A percentile compares a stretch with the other conserved stretches of the same genome.
These are phyloP conservation scores for Monochamus saltuarius DNA, from an alignment of 1,140 invertebrate genomes.

Conservation along the genomic window DNA sequence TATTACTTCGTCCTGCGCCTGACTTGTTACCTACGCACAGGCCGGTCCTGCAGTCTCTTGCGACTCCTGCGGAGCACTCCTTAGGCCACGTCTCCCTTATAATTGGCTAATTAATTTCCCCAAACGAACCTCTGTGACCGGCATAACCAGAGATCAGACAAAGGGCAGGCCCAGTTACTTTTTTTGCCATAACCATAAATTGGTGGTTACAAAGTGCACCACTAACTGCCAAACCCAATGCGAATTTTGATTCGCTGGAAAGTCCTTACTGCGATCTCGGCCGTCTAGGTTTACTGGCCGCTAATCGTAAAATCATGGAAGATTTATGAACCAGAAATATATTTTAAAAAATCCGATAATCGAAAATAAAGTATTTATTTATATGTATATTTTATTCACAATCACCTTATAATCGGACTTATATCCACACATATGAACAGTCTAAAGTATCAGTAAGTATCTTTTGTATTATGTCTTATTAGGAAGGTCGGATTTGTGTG, in stretches of 20 bases:
- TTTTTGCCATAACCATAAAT: slow-evolving; percentile 41
- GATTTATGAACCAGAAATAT: too few relatives aligned
- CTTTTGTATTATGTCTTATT: too few relatives aligned
- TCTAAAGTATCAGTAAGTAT: too few relatives aligned
- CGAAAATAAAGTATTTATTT: too few relatives aligned
- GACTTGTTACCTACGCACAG: neutral
- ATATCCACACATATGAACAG: too few relatives aligned
- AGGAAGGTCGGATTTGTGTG: too few relatives aligned
- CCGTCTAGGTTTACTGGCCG: slow-evolving; percentile 11
- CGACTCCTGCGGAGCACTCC: neutral
- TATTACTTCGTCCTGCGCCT: too few relatives aligned
- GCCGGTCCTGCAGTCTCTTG: neutral
- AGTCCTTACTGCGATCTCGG: slow-evolving; percentile 15
- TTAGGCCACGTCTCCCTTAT: slow-evolving; percentile 39
- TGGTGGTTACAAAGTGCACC: slow-evolving; percentile 25
- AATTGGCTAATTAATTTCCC: slow-evolving; percentile 50
- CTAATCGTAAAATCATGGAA: slow-evolving; percentile 19
- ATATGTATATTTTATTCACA: too few relatives aligned
- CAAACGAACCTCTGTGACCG: slow-evolving; percentile 43
- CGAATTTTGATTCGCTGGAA: slow-evolving; percentile 29
- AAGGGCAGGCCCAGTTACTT: slow-evolving; percentile 25
- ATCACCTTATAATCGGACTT: too few relatives aligned
- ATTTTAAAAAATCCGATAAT: too few relatives aligned
- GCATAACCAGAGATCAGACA: slow-evolving; percentile 32
- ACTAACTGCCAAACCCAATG: slow-evolving; percentile 32